Evolutionary conservation across 2,888 invertebrate species (phyloP).

Genomic region (Drosophila borborema): DNA sequence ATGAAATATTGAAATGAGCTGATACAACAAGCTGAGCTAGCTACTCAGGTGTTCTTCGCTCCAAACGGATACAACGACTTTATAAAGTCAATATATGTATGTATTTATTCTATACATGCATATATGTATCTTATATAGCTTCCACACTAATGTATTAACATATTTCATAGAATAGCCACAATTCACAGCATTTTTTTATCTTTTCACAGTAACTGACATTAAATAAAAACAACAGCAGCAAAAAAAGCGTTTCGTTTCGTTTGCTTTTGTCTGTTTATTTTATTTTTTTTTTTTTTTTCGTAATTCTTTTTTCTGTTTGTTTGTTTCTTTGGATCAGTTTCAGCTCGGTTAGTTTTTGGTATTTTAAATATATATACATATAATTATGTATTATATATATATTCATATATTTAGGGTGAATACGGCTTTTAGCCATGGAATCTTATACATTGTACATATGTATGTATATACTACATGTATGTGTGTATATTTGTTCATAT

Average conservation of each 20-base stretch:
- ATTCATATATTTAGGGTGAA: constrained; percentile 11
- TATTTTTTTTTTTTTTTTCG: constrained; percentile 7
- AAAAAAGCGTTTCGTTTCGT: constrained; percentile 43
- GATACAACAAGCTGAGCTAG: constrained; percentile 2
- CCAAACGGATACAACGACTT: not conserved
- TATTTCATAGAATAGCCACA: constrained; percentile 59
- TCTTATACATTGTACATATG: constrained; percentile 19
- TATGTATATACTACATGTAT: too few relatives aligned
- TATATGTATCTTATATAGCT: not conserved
- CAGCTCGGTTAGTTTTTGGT: constrained; percentile 43
- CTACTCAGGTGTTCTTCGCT: not conserved
- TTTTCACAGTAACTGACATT: constrained; percentile 63
- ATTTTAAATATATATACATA: constrained; percentile 11
- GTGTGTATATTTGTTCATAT: constrained; percentile 6
- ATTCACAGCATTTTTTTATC: constrained; percentile 46
- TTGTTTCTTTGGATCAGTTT: constrained; percentile 29
- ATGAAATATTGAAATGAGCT: not conserved
- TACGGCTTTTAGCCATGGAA: constrained; percentile 39
- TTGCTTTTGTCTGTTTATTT: constrained; percentile 47
- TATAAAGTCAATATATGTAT: not conserved
- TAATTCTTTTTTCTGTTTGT: constrained; percentile 15
- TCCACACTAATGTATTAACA: constrained; percentile 41
- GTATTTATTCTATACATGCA: not conserved
- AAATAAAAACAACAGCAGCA: constrained; percentile 40
- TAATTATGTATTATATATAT: not conserved